Evolutionary conservation across 64 coral and sea anemone species (phyloP).

Genomic region (Actinia equina): DNA sequence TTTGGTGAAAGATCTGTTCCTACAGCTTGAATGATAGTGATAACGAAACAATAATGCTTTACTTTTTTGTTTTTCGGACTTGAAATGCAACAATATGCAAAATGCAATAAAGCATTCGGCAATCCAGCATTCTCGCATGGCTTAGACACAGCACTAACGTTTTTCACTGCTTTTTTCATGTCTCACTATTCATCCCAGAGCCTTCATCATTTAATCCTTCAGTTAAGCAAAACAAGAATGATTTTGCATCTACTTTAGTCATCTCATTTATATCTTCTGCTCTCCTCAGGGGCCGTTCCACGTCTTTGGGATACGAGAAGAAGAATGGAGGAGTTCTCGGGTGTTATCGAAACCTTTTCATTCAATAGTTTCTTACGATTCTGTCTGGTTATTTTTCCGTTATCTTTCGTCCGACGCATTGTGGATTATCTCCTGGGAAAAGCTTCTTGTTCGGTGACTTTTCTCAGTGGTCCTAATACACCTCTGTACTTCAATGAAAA

Average conservation of each 20-base stretch:
- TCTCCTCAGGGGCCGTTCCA: constrained; percentile 73
- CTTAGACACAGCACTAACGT: no score
- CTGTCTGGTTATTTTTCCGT: constrained; percentile 58
- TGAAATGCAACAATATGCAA: no score
- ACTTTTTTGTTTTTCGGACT: no score
- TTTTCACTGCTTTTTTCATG: no score
- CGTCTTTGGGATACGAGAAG: constrained; percentile 82
- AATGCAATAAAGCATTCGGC: no score
- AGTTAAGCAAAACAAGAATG: no score
- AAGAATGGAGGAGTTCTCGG: constrained; percentile 52
- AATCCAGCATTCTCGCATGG: no score
- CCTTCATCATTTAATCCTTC: no score
- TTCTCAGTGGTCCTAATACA: constrained; percentile 55
- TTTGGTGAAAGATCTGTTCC: no score
- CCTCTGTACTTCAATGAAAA: constrained; percentile 76
- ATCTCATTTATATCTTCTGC: background rate
- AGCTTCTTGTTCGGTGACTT: constrained; percentile 67
- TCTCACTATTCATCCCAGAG: no score
- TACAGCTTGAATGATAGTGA: no score
- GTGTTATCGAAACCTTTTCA: constrained; percentile 47
- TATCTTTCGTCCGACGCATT: constrained; percentile 55
- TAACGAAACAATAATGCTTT: background rate
- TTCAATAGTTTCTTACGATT: constrained; percentile 58
- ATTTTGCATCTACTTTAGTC: no score
- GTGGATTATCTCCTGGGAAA: constrained; percentile 61